Conservation (phyloP, 2,113 vertebrate genomes). For the Seriola dumerili region DNA sequence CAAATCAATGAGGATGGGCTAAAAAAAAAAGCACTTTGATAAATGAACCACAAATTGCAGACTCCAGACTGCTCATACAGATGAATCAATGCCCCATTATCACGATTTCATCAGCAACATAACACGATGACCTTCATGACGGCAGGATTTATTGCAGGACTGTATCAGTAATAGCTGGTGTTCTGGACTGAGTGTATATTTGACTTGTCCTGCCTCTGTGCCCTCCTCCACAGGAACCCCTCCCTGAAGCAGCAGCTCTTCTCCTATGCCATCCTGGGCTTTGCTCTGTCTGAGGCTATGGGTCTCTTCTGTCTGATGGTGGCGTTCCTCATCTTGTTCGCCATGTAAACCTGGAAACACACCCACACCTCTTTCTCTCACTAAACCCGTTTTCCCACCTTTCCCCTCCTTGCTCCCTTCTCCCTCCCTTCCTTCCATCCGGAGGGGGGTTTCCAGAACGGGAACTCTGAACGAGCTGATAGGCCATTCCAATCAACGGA, state of each 20-base stretch:
- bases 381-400: neutral
- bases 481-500: slow-evolving; percentile 79
- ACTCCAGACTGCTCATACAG: neutral
- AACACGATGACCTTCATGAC: no score
- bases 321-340: slow-evolving; percentile 88
- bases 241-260: slow-evolving; percentile 89
- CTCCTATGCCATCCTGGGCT: slow-evolving; percentile 88
- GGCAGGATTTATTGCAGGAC: no score
- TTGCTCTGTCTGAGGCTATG: slow-evolving; percentile 87
- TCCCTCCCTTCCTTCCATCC: slow-evolving; percentile 12
- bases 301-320: slow-evolving; percentile 89
- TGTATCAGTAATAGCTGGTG: neutral
- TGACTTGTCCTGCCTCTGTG: neutral
- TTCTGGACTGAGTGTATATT: neutral
- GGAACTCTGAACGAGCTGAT: slow-evolving; percentile 69
- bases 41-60: neutral
- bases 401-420: slow-evolving; percentile 13
- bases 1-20: neutral
- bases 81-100: neutral
- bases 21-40: no score
- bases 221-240: slow-evolving; percentile 80
- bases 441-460: slow-evolving; percentile 52
- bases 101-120: no score
- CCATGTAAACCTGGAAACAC: slow-evolving; percentile 79
- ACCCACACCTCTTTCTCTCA: slow-evolving; percentile 12